Evolutionary conservation across 2,113 vertebrate species (phyloP), one percentile per base, ranked within the genome.

Genomic region (Sinocyclocheilus grahami): DNA sequence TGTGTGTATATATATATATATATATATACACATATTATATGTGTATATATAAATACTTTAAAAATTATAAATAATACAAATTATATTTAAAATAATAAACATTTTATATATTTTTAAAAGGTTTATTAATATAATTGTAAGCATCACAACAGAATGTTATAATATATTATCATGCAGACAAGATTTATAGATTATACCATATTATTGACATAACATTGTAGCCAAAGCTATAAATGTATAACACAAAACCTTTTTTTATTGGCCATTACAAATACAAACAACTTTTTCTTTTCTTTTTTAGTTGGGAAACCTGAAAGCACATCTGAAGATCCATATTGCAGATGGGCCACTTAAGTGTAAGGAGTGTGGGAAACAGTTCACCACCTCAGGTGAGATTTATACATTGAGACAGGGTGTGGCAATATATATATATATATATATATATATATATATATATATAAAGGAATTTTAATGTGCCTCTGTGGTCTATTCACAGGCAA

Each of bases 341-440:
- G 98, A 99, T 0, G 98, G 98, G 46, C 98, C 98, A 27, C 96
- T 99, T 20, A 99, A 99, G 91, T 99, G 98, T 88, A 96, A 97
- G 65, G 97, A 99, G 87, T 99, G 98, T 0, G 98, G 98, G 83
- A 99, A 99, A 90, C 98, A 99, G 95, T 99, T 99, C 93, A 99
- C 98, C 89, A 99, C 98, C 0, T 99, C 98, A 95, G 98, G 98
- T 99, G 94, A 90, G 91, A 84, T 5, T 22, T 48, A 22, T 18
- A 77, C 24, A 78, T 6, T 11, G 39, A 30, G 37, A 39, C 10
- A 24, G 33, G 11, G 2, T 46, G 24, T 67, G 14, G 22, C 3
- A 62, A 22, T 16, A 51, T 76, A 18, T 72, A 11, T 69, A 16
- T 60, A 30, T 14, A 42, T 16, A 39, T 6, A 42, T 42, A 42